A percentile compares a stretch with the other conserved stretches of the same genome.
Conservation (phyloP, 1,140 invertebrate genomes). For the Drosophila funebris region DNA sequence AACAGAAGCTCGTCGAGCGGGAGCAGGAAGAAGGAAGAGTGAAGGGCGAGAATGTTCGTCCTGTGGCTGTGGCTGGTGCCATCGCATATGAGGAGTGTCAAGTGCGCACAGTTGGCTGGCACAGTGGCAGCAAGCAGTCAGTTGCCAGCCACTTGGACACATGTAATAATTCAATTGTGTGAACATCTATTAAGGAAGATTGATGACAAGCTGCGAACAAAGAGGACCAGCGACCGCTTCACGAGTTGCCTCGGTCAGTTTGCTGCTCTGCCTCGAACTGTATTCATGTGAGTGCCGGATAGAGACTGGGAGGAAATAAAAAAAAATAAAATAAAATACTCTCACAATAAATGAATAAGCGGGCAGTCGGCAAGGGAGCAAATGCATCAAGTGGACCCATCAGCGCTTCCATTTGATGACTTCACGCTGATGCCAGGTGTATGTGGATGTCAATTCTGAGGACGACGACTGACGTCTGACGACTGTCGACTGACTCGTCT, state of each 20-base stretch:
- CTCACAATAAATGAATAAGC: conserved; percentile 67
- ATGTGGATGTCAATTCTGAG: conserved; percentile 6
- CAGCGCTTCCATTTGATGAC: conserved; percentile 51
- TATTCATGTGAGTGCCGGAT: neutral
- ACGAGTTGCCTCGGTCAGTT: conserved; percentile 10
- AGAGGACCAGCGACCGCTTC: conserved; percentile 27
- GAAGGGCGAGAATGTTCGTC: neutral
- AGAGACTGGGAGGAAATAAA: neutral
- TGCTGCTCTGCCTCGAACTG: conserved; percentile 5
- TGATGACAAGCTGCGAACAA: conserved; percentile 66
- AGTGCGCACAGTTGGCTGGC: conserved; percentile 25
- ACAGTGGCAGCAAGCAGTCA: conserved; percentile 46
- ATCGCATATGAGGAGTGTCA: conserved; percentile 52
- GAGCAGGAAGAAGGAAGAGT: neutral
- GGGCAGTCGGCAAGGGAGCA: conserved; percentile 36
- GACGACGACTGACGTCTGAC: neutral
- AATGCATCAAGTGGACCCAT: conserved; percentile 34
- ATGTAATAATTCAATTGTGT: conserved; percentile 83
- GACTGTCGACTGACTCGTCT: conserved; percentile 12
- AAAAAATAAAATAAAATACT: conserved; percentile 20
- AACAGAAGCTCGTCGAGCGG: conserved; percentile 36
- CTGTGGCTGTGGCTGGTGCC: conserved; percentile 1
- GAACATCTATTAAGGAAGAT: conserved; percentile 82
- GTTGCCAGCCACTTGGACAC: conserved; percentile 77
- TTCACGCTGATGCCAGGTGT: conserved; percentile 55